These are phyloP conservation scores for Sus scrofa DNA, from an alignment of 2,113 vertebrate species.

Conservation along the genomic window T2T-Sscrofa CM000826.6:61922501-61923000, in stretches of 20 bases:
- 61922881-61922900: background rate
- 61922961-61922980: background rate
- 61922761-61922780: background rate
- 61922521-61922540: background rate
- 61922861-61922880: background rate
- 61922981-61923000: background rate
- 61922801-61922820: background rate
- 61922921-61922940: background rate
- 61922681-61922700: conserved; percentile 12
- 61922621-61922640: background rate
- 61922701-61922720: background rate
- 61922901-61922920: background rate
- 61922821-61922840: background rate
- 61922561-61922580: background rate
- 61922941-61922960: background rate
- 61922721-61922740: conserved; percentile 10
- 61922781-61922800: conserved; percentile 22
- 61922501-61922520: conserved; percentile 71
- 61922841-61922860: background rate
- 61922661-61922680: background rate
- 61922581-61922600: background rate
- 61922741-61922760: background rate
- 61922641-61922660: conserved; percentile 57
- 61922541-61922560: background rate
- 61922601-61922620: background rate